Evolutionary conservation across 2,888 invertebrate genomes (phyloP).

Genomic region (Clivina fossor): DNA sequence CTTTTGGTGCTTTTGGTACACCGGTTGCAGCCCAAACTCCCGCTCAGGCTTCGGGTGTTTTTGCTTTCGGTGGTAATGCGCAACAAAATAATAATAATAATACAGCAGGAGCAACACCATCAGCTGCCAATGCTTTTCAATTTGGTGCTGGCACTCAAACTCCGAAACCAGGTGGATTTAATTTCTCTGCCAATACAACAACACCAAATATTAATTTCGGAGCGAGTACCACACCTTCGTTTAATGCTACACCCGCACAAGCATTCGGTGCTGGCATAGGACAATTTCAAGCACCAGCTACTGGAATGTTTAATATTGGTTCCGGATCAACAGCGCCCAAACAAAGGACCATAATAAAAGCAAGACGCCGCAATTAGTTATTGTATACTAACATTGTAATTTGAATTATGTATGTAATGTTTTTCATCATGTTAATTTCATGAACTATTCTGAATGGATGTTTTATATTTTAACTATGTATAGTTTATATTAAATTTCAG

Average conservation of each 20-base stretch:
- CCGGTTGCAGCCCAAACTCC: constrained; percentile 32
- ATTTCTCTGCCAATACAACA: constrained; percentile 46
- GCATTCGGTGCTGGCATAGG: constrained; percentile 37
- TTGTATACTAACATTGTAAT: constrained; percentile 18
- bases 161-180: constrained; percentile 46
- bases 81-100: no score
- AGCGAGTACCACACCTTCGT: constrained; percentile 32
- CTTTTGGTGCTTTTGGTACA: constrained; percentile 37
- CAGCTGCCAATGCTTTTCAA: constrained; percentile 29
- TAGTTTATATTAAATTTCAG: constrained; percentile 27
- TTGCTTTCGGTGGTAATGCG: constrained; percentile 36
- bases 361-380: constrained; percentile 50
- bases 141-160: constrained; percentile 42
- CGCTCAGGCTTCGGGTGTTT: constrained; percentile 31
- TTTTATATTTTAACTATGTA: constrained; percentile 28
- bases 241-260: constrained; percentile 37
- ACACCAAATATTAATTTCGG: constrained; percentile 44
- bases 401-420: constrained; percentile 18
- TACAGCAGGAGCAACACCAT: constrained; percentile 30
- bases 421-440: constrained; percentile 5
- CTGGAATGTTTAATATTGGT: constrained; percentile 56
- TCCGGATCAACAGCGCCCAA: constrained; percentile 53
- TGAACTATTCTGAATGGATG: constrained; percentile 7
- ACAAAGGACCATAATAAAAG: constrained; percentile 48
- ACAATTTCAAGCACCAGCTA: constrained; percentile 33